Conservation (phyloP, 2,797 vertebrate species). For the Enteromius mattozi region DNA sequence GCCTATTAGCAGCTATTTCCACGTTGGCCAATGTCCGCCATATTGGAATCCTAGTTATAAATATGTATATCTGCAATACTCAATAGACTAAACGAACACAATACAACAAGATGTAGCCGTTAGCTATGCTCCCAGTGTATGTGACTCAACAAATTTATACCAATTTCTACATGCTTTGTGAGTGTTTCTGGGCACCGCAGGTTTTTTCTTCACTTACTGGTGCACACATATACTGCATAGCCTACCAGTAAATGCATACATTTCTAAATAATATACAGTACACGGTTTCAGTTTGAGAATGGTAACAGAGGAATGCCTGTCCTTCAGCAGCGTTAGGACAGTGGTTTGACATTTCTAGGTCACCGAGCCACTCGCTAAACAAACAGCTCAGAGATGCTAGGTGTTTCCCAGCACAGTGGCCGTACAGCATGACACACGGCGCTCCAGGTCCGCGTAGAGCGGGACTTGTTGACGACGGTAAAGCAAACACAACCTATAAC, state of each 20-base stretch:
- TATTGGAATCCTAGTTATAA: neutral
- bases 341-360: constrained; percentile 49
- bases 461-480: constrained; percentile 46
- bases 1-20: neutral
- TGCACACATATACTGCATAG: neutral
- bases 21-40: neutral
- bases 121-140: neutral
- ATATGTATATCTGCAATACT: too few species aligned
- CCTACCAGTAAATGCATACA: neutral
- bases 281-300: constrained; percentile 21
- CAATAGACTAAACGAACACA: neutral
- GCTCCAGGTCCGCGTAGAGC: constrained; percentile 15
- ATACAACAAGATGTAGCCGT: neutral
- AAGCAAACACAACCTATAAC: constrained; percentile 59
- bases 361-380: constrained; percentile 36
- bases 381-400: constrained; percentile 44
- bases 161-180: neutral
- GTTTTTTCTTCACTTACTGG: neutral
- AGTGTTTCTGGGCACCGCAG: neutral
- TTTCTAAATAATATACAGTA: neutral
- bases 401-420: constrained; percentile 43
- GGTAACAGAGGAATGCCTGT: neutral
- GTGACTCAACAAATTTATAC: neutral
- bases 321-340: constrained; percentile 12
- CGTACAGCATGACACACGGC: constrained; percentile 18